Base-by-base conservation (phyloP, 2,113 vertebrate genomes). In the Brachypteracias leptosomus region DNA sequence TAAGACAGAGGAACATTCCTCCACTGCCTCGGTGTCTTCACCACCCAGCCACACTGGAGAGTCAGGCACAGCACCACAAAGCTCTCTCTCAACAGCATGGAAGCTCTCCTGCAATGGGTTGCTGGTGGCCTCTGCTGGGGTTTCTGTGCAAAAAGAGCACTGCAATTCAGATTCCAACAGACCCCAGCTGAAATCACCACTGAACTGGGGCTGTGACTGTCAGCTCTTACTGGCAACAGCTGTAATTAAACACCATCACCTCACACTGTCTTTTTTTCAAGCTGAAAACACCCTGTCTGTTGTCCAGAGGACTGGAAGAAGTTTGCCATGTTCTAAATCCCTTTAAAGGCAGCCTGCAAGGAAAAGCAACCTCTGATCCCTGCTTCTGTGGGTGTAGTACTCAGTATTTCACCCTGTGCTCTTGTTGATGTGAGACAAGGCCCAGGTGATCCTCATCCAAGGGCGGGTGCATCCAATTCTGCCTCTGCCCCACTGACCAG, bases 81-180 rank as follows among this genome's bases (percentile, higher is more conserved):
- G 57, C 29, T 31, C 55, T 22, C 16, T 78, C 54, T 76, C 42
- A 42, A 88, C 54, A 86, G 67, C 82, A 25, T 1, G 2, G 75
- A n/a, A 71, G 83, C 67, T 55, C 61, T 62, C 42, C 63, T 54
- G 35, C 16, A 46, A 67, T 35, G 88, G 95, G 3, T 91, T 90
- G 72, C 91, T 96, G 88, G 91, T 86, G 95, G 95, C 96, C 96
- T 94, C 95, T 96, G 92, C 95, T 97, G 96, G 95, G 89, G 82
- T 55, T 83, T 89, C 8, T 77, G 94, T 73, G 94, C 89, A 95
- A 91, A 24, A 68, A 74, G 89, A 95, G 81, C 74, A 16, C 31
- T 28, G 57, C 65, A 36, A 10, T 73, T 70, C 91, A 35, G 58
- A 7, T 42, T 78, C 35, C 1, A 54, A 9, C 47, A 85, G 72